Evolutionary conservation across 2,113 vertebrate species (phyloP), one percentile per base, ranked within the genome.

Genomic region (Cnemophilus loriae): DNA sequence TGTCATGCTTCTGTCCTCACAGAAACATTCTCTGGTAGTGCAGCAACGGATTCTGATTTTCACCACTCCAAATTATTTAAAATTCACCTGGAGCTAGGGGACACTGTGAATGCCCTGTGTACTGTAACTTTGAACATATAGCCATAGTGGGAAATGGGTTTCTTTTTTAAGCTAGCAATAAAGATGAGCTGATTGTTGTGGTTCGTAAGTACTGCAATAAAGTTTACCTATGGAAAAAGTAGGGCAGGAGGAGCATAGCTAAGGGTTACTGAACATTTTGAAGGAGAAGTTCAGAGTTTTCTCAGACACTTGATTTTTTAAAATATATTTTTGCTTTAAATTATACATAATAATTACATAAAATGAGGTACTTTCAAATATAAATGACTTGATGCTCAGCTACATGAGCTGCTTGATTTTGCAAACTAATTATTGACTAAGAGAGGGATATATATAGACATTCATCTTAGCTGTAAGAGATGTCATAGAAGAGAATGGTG

Each of bases 351-450:
- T 91, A 75, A 71, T 90, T 57, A 47, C 42, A 33, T 67, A 80
- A 94, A 92, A 76, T 77, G 32, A 92, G 50, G 19, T 68, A 50
- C 80, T 85, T 92, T 74, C 35, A 83, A 88, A 83, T 63, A 65
- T 56, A 86, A 94, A 59, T 82, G 5, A 77, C 46, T 96, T 94
- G 37, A 69, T 92, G 64, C 50, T 76, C 22, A 35, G 67, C 77
- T 92, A 69, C 47, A 42, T 88, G 89, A 93, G 75, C 83, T 90
- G 64, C 75, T 93, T 96, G 79, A 93, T 96, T 95, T 93, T 95
- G 39, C 82, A 94, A 86, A 95, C 80, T 92, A 93, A 93, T 96
- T 96, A 96, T 83, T 95, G 90, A 91, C 69, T 96, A 78, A 87
- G 67, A 74, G 78, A 39, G 47, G 39, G 68, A 70, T 90, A 94